Evolutionary conservation across 2,797 vertebrate genomes (phyloP), one percentile per base, ranked within the genome.

Genomic region (Pangasius macronema): DNA sequence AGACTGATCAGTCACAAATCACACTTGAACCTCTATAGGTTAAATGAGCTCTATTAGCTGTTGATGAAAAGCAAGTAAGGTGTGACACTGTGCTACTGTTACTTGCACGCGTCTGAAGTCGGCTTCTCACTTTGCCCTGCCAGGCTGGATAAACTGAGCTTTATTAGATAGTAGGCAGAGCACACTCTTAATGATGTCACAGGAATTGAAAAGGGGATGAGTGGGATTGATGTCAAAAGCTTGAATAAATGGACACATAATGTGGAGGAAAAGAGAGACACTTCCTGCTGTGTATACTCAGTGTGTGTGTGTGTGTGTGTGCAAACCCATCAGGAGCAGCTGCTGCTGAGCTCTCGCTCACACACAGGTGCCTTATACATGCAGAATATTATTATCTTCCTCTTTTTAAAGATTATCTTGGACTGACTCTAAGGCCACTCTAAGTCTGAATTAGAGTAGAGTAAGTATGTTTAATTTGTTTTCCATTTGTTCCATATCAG

Each of bases 171-270:
- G 80, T n/a, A 33, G 51, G 57, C 36, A 89, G 90, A 90, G 63
- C 86, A 77, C 81, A 57, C 73, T 91, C 83, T 73, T 87, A 81
- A 90, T 91, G 85, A 87, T 91, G 85, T 89, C 88, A 92, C 82
- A 86, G 86, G 92, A 92, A 88, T 90, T 68, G 83, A 79, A 88
- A 91, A 91, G n/a, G 70, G 92, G 85, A 91, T 87, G 85, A 94
- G 91, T 87, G 92, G 90, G 91, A 91, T 93, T 87, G 89, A 86
- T 90, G 92, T 94, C 93, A 93, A 92, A 94, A 93, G 80, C 89
- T 82, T 89, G 75, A 89, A 90, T 84, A 90, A 91, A 85, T 87
- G 89, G 84, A 80, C 85, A 88, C 65, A 70, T 89, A 88, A 86
- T 89, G 84, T 89, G 84, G 42, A 88, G 82, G 63, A 87, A 87